Evolutionary conservation across 2,797 vertebrate species (phyloP).

Genomic region (Lithobates sylvaticus): DNA sequence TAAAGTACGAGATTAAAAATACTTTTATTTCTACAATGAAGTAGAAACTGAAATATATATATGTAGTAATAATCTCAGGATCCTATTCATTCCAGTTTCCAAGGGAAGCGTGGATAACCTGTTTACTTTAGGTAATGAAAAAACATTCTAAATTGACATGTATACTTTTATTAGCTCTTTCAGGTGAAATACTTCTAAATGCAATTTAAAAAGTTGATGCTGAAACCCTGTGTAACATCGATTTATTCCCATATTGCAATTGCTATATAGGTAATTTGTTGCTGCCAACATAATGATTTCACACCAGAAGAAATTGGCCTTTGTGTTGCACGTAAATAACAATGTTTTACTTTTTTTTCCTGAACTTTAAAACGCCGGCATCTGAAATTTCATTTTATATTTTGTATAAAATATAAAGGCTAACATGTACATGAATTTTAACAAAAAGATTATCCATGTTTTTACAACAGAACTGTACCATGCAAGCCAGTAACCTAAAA

Average conservation of each 20-base stretch:
- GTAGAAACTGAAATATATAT: neutral
- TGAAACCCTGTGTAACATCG: neutral
- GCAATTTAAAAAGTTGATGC: neutral
- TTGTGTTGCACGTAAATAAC: neutral
- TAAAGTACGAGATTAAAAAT: neutral
- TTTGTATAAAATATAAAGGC: too few relatives aligned
- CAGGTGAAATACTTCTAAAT: neutral
- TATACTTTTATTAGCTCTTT: constrained; percentile 2
- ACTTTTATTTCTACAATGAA: too few relatives aligned
- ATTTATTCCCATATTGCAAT: neutral
- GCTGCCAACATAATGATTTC: neutral
- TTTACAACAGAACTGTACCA: too few relatives aligned
- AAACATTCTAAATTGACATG: constrained; percentile 10
- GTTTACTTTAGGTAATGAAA: constrained; percentile 19
- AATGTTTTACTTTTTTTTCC: too few relatives aligned
- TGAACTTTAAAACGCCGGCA: too few relatives aligned
- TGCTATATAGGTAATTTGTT: neutral
- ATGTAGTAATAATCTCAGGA: neutral
- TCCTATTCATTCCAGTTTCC: neutral
- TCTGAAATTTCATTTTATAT: too few relatives aligned
- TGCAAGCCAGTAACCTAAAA: too few relatives aligned
- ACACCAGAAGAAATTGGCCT: neutral
- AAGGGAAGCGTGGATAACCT: neutral
- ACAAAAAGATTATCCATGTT: too few relatives aligned
- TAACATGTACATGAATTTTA: too few relatives aligned